phyloP scores from a whole-genome alignment of 2,113 vertebrate genomes.

The Excalfactoria chinensis region DNA sequence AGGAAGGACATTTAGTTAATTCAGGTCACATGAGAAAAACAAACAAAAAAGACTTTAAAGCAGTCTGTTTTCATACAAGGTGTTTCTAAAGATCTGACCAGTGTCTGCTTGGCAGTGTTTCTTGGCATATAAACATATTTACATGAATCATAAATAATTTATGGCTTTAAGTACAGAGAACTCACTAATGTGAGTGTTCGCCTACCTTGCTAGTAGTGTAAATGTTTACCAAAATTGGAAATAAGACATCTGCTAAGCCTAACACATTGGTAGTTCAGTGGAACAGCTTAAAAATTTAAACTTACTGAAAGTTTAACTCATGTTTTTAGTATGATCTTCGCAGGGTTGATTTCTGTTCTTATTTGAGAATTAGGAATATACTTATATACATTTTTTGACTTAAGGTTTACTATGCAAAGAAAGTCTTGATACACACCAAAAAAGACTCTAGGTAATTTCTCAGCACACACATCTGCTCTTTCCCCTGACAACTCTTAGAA shows the following conservation, averaged over 20 bases:
- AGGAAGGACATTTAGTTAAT: background rate
- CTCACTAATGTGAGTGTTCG: background rate
- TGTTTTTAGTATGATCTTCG: background rate
- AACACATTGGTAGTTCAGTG: background rate
- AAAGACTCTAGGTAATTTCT: background rate
- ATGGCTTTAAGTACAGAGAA: background rate
- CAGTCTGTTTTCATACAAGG: background rate
- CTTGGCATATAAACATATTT: slow-evolving; percentile 12
- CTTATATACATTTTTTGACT: background rate
- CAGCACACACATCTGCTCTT: background rate
- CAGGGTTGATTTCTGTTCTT: background rate
- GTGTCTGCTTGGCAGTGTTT: background rate
- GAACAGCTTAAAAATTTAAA: background rate
- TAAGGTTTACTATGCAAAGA: background rate
- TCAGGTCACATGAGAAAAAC: background rate
- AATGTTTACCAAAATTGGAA: slow-evolving; percentile 41
- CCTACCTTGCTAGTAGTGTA: background rate
- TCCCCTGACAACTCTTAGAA: background rate
- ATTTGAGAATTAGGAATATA: background rate
- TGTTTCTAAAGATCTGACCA: slow-evolving; percentile 19
- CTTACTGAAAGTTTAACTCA: background rate
- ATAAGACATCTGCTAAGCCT: slow-evolving; percentile 32
- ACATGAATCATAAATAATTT: slow-evolving; percentile 9
- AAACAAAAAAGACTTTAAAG: background rate
- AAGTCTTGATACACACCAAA: background rate